Percentiles rank a stretch among this genome's conserved stretches.
Evolutionary conservation across 2,888 invertebrate genomes (phyloP).

Genomic region (Scaptomyza cyrtandrae): DNA sequence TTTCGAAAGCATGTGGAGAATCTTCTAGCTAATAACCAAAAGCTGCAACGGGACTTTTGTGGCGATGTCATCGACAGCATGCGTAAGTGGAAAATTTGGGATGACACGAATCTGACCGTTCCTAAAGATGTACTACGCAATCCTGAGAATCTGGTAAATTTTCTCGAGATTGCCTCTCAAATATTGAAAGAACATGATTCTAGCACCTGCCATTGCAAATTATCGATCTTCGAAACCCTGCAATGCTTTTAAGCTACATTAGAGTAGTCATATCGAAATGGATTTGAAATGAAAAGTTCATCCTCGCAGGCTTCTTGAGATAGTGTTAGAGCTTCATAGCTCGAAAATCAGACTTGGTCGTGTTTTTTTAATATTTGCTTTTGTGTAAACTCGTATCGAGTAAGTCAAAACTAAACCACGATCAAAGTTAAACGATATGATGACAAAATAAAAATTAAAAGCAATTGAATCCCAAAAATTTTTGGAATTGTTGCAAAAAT

Average conservation of each 20-base stretch:
- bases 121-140: conserved; percentile 45
- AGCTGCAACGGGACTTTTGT: conserved; percentile 46
- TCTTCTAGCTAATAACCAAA: background rate
- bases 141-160: conserved; percentile 59
- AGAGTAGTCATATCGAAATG: background rate
- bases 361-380: too few species aligned
- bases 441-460: background rate
- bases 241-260: background rate
- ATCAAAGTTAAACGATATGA: background rate
- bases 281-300: too few species aligned
- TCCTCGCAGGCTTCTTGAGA: too few species aligned
- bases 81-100: conserved; percentile 75
- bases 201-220: conserved; percentile 30
- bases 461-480: too few species aligned
- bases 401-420: background rate
- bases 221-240: background rate
- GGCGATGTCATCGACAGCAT: conserved; percentile 74
- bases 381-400: background rate
- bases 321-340: too few species aligned
- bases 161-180: conserved; percentile 20
- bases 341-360: too few species aligned
- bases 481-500: too few species aligned
- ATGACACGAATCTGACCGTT: conserved; percentile 39
- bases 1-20: background rate
- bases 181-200: conserved; percentile 12